Base-by-base conservation (phyloP, 2,113 vertebrate species). In the Sebastes schlegelii region DNA sequence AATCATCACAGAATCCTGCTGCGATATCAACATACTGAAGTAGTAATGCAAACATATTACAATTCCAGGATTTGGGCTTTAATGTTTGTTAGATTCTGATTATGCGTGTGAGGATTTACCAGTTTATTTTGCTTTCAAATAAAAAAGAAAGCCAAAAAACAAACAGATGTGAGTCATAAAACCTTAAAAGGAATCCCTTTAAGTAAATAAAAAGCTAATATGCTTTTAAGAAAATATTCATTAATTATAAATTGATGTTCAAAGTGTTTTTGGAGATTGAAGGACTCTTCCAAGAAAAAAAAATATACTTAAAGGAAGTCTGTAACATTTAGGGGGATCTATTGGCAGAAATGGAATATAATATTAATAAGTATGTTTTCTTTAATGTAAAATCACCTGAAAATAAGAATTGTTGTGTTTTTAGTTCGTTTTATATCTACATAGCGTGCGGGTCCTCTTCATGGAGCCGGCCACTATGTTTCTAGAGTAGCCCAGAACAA, bases 1-100 rank as follows among this genome's bases (percentile, higher is more conserved):
- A 82, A 88, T 85, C 65, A 60, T 40, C 48, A 2, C 21, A 61
- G 62, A 60, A 55, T 46, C 55, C 66, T 46, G 60, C 73, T 85
- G 68, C 72, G 71, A 78, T 72, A 68, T 79, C 52, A 55, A 34
- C 51, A 13, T 51, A 61, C 19, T 49, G 0, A 16, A 71, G 60
- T 17, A 78, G 26, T 57, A 43, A 16, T 34, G 48, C 58, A 69
- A 71, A 82, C 83, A 55, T 21, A 66, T 13, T 67, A 43, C 68
- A 74, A n/a, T 68, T 82, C 46, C 85, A 8, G 57, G 23, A 83
- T 79, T 77, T 72, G 19, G 69, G 26, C 11, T 45, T 62, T 67
- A 6, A 63, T 72, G 48, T 54, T 19, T 43, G 12, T 84, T 46
- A 63, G 1, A 65, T 67, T 73, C 12, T 34, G 7, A 63, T 76